Conservation (phyloP, 64 coral and sea anemone species). For the Actinia equina region DNA sequence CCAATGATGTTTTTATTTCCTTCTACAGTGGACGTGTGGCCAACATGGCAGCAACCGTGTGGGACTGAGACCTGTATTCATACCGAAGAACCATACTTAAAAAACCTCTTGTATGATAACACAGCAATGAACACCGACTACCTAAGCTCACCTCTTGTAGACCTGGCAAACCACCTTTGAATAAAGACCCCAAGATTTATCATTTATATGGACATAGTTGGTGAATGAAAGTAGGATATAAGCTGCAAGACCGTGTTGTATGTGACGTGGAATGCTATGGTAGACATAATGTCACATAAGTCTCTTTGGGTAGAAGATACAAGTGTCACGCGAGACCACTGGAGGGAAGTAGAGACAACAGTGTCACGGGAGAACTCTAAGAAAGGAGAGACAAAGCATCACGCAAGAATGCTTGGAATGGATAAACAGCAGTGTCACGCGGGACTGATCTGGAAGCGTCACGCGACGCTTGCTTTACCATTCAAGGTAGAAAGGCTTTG, state of each 20-base stretch:
- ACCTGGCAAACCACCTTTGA: slow-evolving; percentile 29
- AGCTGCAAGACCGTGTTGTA: background rate
- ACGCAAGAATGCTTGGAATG: background rate
- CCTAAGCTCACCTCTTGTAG: slow-evolving; percentile 28
- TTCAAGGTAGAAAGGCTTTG: background rate
- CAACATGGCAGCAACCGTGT: slow-evolving; percentile 11
- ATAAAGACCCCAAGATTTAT: background rate
- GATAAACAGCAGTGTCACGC: background rate
- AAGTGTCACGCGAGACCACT: background rate
- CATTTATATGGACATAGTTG: background rate
- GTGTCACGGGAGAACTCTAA: background rate
- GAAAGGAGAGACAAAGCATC: background rate
- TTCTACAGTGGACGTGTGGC: slow-evolving; percentile 11
- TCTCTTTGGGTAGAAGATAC: background rate
- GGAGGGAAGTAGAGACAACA: background rate
- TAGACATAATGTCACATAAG: background rate
- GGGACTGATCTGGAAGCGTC: background rate
- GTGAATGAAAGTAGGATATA: background rate
- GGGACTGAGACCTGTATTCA: slow-evolving; percentile 8
- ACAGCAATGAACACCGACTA: background rate
- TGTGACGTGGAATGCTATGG: background rate
- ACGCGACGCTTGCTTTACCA: background rate
- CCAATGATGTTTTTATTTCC: background rate
- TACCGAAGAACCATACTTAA: slow-evolving; percentile 24
- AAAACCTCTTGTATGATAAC: slow-evolving; percentile 23